Conservation (phyloP, 1,140 invertebrate species). For the Hylyphantes graminicola region DNA sequence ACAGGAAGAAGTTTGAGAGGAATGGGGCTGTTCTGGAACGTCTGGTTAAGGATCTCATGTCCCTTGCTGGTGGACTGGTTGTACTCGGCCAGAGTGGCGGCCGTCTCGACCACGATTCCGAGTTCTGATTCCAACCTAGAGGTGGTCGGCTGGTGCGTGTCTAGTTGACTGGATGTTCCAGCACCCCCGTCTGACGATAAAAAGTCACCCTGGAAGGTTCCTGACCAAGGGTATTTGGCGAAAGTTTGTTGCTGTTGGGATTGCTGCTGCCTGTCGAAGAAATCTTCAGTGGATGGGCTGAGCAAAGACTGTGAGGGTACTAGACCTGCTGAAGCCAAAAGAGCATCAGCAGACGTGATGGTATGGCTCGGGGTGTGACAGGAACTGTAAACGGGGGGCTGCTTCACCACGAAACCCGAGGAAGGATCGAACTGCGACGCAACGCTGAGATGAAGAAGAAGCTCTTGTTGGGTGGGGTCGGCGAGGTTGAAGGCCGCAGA, state of each 20-base stretch:
- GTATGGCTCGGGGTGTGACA: constrained; percentile 42
- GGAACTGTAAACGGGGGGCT: constrained; percentile 67
- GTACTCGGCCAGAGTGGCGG: constrained; percentile 88
- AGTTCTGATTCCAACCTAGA: constrained; percentile 23
- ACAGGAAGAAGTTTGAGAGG: constrained; percentile 90
- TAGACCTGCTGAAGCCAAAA: constrained; percentile 51
- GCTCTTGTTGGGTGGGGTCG: constrained; percentile 47
- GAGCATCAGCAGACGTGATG: constrained; percentile 65
- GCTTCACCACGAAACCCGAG: constrained; percentile 65
- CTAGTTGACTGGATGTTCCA: constrained; percentile 8
- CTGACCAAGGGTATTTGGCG: constrained; percentile 74
- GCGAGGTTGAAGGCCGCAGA: constrained; percentile 11
- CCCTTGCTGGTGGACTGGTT: constrained; percentile 94
- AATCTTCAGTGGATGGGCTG: constrained; percentile 64
- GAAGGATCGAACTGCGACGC: constrained; percentile 56
- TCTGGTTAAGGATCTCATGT: constrained; percentile 90
- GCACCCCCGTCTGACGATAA: constrained; percentile 12
- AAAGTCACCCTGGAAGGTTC: background rate
- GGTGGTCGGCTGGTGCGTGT: constrained; percentile 13
- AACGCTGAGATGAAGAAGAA: constrained; percentile 37
- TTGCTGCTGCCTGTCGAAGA: constrained; percentile 68
- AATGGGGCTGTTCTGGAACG: constrained; percentile 71
- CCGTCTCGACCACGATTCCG: constrained; percentile 60
- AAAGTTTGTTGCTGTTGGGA: constrained; percentile 56
- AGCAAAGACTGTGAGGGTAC: constrained; percentile 60